Evolutionary conservation across 2,797 vertebrate genomes (phyloP).

Genomic region (Pogonophryne albipinna): DNA sequence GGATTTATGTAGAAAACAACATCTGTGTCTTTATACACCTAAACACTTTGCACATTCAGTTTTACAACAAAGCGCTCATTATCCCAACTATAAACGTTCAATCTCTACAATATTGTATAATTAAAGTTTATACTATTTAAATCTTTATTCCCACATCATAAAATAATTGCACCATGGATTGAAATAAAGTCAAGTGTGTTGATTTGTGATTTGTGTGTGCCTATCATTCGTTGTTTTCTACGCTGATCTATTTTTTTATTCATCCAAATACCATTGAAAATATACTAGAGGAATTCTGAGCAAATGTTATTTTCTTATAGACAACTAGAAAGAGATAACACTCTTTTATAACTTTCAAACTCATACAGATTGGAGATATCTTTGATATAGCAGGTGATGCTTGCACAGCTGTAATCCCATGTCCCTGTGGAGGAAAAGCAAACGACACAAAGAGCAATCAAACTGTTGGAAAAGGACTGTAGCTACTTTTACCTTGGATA

Average conservation of each 20-base stretch:
- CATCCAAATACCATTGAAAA: neutral
- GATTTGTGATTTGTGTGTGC: neutral
- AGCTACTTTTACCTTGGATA: conserved; percentile 88
- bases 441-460: neutral
- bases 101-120: neutral
- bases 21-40: neutral
- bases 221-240: neutral
- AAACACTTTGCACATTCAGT: neutral
- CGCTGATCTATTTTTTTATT: neutral
- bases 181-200: neutral
- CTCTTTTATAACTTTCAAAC: neutral
- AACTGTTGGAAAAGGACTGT: neutral
- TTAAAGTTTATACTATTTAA: neutral
- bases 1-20: conserved; percentile 3
- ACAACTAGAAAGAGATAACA: neutral
- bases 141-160: too few species aligned
- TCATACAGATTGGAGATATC: neutral
- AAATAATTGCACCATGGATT: neutral
- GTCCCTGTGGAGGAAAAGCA: neutral
- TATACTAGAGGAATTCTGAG: neutral
- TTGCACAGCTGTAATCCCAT: neutral
- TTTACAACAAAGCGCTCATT: neutral
- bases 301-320: neutral
- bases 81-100: neutral
- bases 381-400: neutral